These are phyloP conservation scores for Oncorhynchus gorbuscha DNA, from an alignment of 2,113 vertebrate genomes.

Conservation along the genomic window DNA sequence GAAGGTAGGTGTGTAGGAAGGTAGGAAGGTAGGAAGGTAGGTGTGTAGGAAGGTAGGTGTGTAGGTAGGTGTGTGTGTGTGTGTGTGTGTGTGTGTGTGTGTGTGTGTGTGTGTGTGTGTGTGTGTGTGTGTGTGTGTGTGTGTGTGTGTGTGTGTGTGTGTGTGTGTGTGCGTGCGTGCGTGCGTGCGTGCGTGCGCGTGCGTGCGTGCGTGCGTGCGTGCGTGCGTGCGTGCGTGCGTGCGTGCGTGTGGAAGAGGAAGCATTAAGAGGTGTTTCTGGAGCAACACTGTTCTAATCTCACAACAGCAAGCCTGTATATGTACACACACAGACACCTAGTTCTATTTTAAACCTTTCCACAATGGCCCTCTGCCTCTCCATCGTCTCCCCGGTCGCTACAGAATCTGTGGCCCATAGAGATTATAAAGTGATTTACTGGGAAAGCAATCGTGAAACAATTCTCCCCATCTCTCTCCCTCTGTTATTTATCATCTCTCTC, in stretches of 20 bases:
- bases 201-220: too few species aligned
- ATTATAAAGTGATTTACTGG: conserved; percentile 51
- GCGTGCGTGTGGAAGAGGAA: not conserved
- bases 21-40: too few species aligned
- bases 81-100: too few species aligned
- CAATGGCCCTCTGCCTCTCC: conserved; percentile 15
- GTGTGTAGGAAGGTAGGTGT: rapidly evolving
- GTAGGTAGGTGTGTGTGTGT: too few species aligned
- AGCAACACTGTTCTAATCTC: conserved; percentile 9
- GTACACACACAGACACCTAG: not conserved
- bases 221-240: too few species aligned
- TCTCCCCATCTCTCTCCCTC: conserved; percentile 12
- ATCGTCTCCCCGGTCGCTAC: conserved; percentile 33
- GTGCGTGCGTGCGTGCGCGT: too few species aligned
- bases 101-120: not conserved
- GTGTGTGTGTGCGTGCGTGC: too few species aligned
- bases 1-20: too few species aligned
- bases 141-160: too few species aligned
- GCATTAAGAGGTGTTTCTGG: conserved; percentile 28
- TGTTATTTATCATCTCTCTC: conserved; percentile 2
- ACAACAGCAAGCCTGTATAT: conserved; percentile 24
- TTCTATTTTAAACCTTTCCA: conserved; percentile 27
- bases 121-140: too few species aligned
- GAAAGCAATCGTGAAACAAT: conserved; percentile 28
- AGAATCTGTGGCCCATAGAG: conserved; percentile 55